Evolutionary conservation across 2,888 invertebrate species (phyloP).

Genomic region (Lithophane leautieri): DNA sequence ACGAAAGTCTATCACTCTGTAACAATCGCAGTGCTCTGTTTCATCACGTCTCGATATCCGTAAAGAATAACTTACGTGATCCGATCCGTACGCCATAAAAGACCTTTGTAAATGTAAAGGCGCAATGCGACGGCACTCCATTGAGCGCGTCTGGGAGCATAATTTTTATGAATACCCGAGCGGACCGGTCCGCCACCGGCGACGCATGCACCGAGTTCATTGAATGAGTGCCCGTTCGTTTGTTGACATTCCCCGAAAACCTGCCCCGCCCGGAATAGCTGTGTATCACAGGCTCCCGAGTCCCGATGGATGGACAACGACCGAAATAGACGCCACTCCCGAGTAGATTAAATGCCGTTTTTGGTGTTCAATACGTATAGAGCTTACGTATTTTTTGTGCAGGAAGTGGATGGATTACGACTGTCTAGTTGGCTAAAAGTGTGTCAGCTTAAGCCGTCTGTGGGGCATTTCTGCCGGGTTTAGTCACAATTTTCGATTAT

Average conservation of each 20-base stretch:
- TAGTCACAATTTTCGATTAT: slow-evolving; percentile 61
- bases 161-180: slow-evolving; percentile 88
- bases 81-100: slow-evolving; percentile 76
- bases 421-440: slow-evolving; percentile 60
- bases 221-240: slow-evolving; percentile 88
- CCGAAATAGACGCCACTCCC: slow-evolving; percentile 85
- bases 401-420: slow-evolving; percentile 72
- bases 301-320: slow-evolving; percentile 86
- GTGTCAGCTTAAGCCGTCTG: slow-evolving; percentile 61
- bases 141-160: slow-evolving; percentile 86
- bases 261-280: slow-evolving; percentile 89
- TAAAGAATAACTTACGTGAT: slow-evolving; percentile 79
- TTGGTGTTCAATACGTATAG: slow-evolving; percentile 79
- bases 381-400: slow-evolving; percentile 77
- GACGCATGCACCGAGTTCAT: slow-evolving; percentile 86
- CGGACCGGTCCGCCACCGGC: slow-evolving; percentile 86
- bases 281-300: slow-evolving; percentile 82
- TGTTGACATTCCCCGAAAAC: slow-evolving; percentile 91
- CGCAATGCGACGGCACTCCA: slow-evolving; percentile 76
- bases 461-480: slow-evolving; percentile 47
- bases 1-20: slow-evolving; percentile 72
- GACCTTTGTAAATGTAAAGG: slow-evolving; percentile 72
- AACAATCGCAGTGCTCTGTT: slow-evolving; percentile 72
- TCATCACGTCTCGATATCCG: slow-evolving; percentile 76
- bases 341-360: slow-evolving; percentile 84